phyloP scores from a whole-genome alignment of 2,888 invertebrate genomes.

The Sympetrum striolatum region DNA sequence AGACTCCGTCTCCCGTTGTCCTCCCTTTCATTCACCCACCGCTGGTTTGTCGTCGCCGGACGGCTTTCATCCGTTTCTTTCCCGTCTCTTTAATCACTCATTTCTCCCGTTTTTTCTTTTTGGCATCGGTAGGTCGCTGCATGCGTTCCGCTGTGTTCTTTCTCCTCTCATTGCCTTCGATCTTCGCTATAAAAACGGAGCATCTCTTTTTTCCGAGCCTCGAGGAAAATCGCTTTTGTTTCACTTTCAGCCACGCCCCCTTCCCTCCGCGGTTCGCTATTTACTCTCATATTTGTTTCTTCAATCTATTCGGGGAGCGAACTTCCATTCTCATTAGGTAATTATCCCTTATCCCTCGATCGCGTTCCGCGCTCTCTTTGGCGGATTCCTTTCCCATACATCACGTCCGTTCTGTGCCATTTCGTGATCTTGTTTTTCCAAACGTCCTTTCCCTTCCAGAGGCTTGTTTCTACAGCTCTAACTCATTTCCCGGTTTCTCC shows the following conservation, averaged over 20 bases:
- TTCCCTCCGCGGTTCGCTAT: no score
- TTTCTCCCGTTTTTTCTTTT: not conserved
- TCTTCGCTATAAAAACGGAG: not conserved
- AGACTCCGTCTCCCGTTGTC: not conserved
- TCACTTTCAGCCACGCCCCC: not conserved
- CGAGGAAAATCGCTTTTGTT: not conserved
- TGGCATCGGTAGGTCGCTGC: not conserved
- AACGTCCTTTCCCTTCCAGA: not conserved
- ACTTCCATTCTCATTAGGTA: no score
- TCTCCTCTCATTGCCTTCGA: not conserved
- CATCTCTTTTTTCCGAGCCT: not conserved
- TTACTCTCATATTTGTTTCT: no score
- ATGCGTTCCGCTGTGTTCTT: not conserved
- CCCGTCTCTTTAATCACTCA: not conserved
- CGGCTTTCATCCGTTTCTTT: not conserved
- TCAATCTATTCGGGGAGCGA: no score
- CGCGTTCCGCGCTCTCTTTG: no score
- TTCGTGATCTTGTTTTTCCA: not conserved
- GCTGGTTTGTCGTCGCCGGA: not conserved
- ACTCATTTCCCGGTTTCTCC: not conserved
- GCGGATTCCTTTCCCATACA: no score
- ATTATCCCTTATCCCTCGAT: no score
- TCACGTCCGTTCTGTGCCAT: no score
- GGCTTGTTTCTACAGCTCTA: not conserved
- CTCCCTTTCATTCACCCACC: not conserved